Evolutionary conservation across 1,140 invertebrate genomes (phyloP).

Genomic region (Drosophila repletoides): DNA sequence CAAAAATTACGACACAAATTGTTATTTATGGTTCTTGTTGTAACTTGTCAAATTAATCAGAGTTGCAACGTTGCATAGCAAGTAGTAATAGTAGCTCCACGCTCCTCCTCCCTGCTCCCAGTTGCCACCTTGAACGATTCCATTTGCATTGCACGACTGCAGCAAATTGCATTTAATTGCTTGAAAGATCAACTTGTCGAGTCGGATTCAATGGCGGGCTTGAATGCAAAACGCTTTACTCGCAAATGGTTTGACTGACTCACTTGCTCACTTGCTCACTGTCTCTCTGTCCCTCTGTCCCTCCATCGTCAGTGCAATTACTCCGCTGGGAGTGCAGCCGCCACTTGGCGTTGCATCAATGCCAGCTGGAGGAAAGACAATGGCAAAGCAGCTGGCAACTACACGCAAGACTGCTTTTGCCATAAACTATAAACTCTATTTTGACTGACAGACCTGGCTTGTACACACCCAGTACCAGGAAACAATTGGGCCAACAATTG

Average conservation of each 20-base stretch:
- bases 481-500: not conserved
- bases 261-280: too few relatives aligned
- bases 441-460: too few relatives aligned
- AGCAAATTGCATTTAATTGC: constrained; percentile 75
- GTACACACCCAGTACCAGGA: not conserved
- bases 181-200: constrained; percentile 42
- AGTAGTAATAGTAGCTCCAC: not conserved
- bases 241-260: too few relatives aligned
- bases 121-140: not conserved
- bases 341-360: constrained; percentile 3
- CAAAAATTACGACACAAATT: constrained; percentile 26
- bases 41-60: constrained; percentile 54
- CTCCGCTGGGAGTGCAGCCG: constrained; percentile 2
- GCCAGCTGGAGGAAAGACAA: not conserved
- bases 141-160: constrained; percentile 33
- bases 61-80: constrained; percentile 28
- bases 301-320: constrained; percentile 7
- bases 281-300: not conserved
- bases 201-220: constrained; percentile 2
- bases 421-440: too few relatives aligned
- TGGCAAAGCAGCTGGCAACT: not conserved
- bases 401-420: too few relatives aligned
- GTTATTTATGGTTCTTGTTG: constrained; percentile 41
- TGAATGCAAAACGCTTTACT: constrained; percentile 3
- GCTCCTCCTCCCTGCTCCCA: not conserved